Percentiles rank a stretch among this genome's conserved stretches.
phyloP scores from a whole-genome alignment of 2,797 vertebrate species.

The Thamnophis elegans region DNA sequence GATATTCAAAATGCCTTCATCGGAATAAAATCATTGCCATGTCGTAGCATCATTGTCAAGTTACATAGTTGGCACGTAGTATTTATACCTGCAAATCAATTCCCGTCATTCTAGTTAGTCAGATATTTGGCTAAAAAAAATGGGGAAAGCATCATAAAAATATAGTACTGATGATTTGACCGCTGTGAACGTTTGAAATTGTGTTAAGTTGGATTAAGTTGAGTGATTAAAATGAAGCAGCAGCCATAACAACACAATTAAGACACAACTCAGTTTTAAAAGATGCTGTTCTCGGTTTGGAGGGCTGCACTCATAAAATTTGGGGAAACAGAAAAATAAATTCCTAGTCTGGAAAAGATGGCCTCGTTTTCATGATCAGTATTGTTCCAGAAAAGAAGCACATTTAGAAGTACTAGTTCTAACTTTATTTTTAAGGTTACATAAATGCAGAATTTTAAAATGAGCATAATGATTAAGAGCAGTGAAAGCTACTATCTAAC shows the following conservation, averaged over 20 bases:
- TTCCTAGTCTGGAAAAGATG: not conserved
- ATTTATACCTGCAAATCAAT: not conserved
- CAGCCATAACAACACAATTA: not conserved
- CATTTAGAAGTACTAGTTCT: not conserved
- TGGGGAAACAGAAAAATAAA: slow-evolving; percentile 17
- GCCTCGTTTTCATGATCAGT: slow-evolving; percentile 4
- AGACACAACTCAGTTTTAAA: not conserved
- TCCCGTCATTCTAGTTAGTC: not conserved
- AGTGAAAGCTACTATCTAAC: too few species aligned
- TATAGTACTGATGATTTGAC: not conserved
- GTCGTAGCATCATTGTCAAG: not conserved
- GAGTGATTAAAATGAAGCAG: not conserved
- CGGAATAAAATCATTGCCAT: not conserved
- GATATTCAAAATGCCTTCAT: not conserved
- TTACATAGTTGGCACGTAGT: not conserved
- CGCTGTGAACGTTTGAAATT: not conserved
- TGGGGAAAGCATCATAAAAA: not conserved
- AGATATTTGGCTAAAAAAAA: not conserved
- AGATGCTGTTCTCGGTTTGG: not conserved
- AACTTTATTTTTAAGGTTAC: not conserved
- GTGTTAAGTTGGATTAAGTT: not conserved
- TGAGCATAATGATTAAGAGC: not conserved
- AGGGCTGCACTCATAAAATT: not conserved
- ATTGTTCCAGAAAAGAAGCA: not conserved
- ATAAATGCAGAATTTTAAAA: not conserved